Evolutionary conservation across 2,888 invertebrate species (phyloP).

Genomic region (Serripes groenlandicus): DNA sequence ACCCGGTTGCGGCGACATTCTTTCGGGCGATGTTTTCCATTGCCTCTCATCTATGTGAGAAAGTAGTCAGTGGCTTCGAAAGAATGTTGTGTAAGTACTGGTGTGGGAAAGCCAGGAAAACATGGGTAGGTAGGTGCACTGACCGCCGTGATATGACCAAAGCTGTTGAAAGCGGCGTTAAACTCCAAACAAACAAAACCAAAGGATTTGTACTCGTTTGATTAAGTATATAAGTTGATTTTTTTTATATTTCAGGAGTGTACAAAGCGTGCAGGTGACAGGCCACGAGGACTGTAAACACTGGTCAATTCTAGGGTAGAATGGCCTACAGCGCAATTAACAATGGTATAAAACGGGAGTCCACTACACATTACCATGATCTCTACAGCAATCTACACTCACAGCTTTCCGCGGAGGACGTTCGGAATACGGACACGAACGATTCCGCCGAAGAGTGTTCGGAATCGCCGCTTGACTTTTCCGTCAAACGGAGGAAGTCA

Average conservation of each 20-base stretch:
- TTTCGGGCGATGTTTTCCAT: too few relatives aligned
- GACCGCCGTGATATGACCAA: too few relatives aligned
- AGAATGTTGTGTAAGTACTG: too few relatives aligned
- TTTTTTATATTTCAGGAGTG: slow-evolving; percentile 36
- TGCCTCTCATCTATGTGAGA: too few relatives aligned
- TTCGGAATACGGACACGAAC: slow-evolving; percentile 62
- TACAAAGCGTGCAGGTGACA: slow-evolving; percentile 7
- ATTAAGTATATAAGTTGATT: background rate
- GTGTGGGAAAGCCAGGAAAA: too few relatives aligned
- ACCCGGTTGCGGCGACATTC: too few relatives aligned
- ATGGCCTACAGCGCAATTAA: slow-evolving; percentile 65
- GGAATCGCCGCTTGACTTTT: slow-evolving; percentile 78
- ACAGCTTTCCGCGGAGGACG: slow-evolving; percentile 64
- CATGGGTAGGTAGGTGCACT: too few relatives aligned
- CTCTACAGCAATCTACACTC: slow-evolving; percentile 48
- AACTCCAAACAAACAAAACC: background rate
- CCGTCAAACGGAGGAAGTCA: slow-evolving; percentile 74
- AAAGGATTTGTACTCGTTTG: background rate
- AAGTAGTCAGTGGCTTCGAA: too few relatives aligned
- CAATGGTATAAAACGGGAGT: slow-evolving; percentile 67
- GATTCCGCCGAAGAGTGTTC: slow-evolving; percentile 72
- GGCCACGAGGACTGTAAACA: slow-evolving; percentile 7
- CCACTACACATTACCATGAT: slow-evolving; percentile 58
- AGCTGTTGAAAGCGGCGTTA: too few relatives aligned
- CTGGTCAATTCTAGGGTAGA: slow-evolving; percentile 10